Evolutionary conservation across 2,113 vertebrate species (phyloP).

Genomic region (Perccottus glenii): DNA sequence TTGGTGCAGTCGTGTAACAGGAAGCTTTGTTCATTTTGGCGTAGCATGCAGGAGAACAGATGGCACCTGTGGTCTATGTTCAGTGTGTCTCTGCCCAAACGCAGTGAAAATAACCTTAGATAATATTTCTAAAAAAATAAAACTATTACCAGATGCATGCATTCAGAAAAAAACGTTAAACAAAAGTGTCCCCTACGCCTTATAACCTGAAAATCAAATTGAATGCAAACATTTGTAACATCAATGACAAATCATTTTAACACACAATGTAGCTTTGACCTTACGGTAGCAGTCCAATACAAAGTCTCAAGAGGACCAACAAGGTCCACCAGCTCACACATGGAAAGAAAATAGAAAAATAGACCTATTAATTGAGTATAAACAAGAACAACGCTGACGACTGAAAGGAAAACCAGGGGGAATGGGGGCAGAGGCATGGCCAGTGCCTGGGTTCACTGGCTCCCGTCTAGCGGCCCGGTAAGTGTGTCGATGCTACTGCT

Average conservation of each 20-base stretch:
- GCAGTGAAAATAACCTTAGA: slow-evolving; percentile 33
- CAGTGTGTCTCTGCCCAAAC: slow-evolving; percentile 29
- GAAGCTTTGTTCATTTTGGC: slow-evolving; percentile 55
- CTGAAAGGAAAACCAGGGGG: neutral
- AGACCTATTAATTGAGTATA: slow-evolving; percentile 38
- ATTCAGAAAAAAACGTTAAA: slow-evolving; percentile 20
- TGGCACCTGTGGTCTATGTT: slow-evolving; percentile 31
- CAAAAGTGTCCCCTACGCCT: slow-evolving; percentile 8
- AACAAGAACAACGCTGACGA: slow-evolving; percentile 5
- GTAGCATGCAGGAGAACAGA: slow-evolving; percentile 61
- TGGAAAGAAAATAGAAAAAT: slow-evolving; percentile 54
- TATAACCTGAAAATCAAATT: slow-evolving; percentile 39
- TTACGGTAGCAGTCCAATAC: slow-evolving; percentile 25
- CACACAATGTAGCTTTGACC: slow-evolving; percentile 27
- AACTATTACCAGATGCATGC: slow-evolving; percentile 51
- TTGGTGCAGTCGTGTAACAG: neutral
- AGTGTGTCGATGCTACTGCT: slow-evolving; percentile 97
- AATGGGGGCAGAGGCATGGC: slow-evolving; percentile 9
- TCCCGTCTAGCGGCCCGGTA: slow-evolving; percentile 90
- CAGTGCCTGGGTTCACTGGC: slow-evolving; percentile 77
- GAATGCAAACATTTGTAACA: slow-evolving; percentile 33
- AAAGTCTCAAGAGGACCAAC: slow-evolving; percentile 3
- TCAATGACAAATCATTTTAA: slow-evolving; percentile 12
- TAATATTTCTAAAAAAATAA: slow-evolving; percentile 58
- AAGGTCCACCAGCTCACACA: slow-evolving; percentile 15